Base-by-base conservation (phyloP, 2,113 vertebrate genomes). In the Ailuropoda melanoleuca region DNA sequence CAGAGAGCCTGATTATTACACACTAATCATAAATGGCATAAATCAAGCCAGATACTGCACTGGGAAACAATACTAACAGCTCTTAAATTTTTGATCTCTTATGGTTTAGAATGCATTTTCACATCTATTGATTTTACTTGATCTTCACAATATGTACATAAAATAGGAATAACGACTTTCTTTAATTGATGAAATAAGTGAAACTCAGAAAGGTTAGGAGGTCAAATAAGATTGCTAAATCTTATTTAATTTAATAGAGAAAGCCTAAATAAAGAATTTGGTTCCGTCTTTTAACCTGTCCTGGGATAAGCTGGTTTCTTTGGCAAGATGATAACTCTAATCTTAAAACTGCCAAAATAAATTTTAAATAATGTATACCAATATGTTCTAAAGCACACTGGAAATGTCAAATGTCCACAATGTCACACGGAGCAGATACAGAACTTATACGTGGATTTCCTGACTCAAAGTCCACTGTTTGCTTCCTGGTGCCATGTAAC, bases 1-100 rank as follows among this genome's bases (percentile, higher is more conserved):
- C 74, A 97, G 81, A 87, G 78, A 95, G 95, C 74, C 31, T 74
- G 84, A 97, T 97, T 81, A 93, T 89, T 70, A 78, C 3, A 93
- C 19, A 78, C 39, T 21, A 56, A 91, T 95, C 50, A 81, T 84
- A 95, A 95, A 80, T 56, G 88, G 55, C 88, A 95, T 70, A 90
- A 78, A 91, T 92, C 93, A 97, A 92, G 50, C 1, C 26, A 92
- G 56, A 93, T 62, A 24, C 46, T 85, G 26, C 9, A 53, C 26
- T 82, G 9, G 43, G 72, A 93, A 91, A 53, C 3, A 15, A 90
- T 19, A 75, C 6, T 50, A 90, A 70, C 31, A 88, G 83, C 89
- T 93, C 37, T 90, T 87, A 89, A 26, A 74, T 29, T 82, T 82
- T 55, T 81, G 15, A 87, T 86, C 23, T 64, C 6, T 82, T 85